phyloP scores from a whole-genome alignment of 2,888 invertebrate genomes.

The Agriopis leucophaearia region DNA sequence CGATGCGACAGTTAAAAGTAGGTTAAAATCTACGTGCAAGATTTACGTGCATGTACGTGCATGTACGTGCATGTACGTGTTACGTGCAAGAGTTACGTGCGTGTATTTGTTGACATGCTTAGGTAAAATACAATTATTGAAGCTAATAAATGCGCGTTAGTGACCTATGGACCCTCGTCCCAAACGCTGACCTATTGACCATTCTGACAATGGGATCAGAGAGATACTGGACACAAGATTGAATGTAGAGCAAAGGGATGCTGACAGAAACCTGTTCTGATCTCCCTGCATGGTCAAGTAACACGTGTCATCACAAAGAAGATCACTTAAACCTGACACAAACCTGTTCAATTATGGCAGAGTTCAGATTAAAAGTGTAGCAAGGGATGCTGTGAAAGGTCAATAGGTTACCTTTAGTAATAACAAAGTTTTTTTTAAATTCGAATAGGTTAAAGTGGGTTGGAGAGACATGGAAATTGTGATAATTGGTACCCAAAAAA shows the following conservation, averaged over 20 bases:
- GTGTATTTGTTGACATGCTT: too few relatives aligned
- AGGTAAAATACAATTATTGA: too few relatives aligned
- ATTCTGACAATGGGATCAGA: constrained; percentile 22
- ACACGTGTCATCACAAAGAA: constrained; percentile 22
- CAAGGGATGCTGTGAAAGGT: constrained; percentile 53
- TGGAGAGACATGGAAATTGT: too few relatives aligned
- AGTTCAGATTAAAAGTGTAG: constrained; percentile 53
- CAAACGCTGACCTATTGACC: constrained; percentile 22
- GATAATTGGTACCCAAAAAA: too few relatives aligned
- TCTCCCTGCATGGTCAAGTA: constrained; percentile 37
- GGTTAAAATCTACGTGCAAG: too few relatives aligned
- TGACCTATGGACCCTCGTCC: constrained; percentile 7
- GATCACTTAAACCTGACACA: constrained; percentile 3
- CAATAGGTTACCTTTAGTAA: background rate
- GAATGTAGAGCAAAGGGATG: constrained; percentile 54
- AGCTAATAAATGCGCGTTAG: too few relatives aligned
- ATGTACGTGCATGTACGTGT: too few relatives aligned
- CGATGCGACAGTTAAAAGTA: too few relatives aligned
- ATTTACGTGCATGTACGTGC: too few relatives aligned
- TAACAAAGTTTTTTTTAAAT: too few relatives aligned
- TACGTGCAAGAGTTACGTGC: too few relatives aligned
- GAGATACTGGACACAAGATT: constrained; percentile 48
- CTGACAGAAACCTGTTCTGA: constrained; percentile 34
- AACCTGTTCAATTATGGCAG: constrained; percentile 17
- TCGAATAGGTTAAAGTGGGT: too few relatives aligned